These are phyloP conservation scores for Oryzias sinensis DNA, from an alignment of 2,797 vertebrate genomes.

Conservation along the genomic window DNA sequence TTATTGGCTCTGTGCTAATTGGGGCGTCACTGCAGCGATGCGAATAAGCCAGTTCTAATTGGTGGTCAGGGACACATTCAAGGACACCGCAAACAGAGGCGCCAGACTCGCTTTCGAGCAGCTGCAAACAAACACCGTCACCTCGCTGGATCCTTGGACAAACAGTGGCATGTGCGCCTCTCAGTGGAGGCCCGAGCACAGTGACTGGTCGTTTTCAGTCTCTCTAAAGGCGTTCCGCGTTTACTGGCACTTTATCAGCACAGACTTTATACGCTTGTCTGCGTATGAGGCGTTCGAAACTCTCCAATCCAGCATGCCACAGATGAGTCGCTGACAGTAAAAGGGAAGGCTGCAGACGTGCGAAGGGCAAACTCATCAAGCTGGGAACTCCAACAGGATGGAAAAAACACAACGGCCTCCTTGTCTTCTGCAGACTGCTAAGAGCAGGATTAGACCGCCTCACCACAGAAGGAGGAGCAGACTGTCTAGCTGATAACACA, in stretches of 20 bases:
- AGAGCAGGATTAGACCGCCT: constrained; percentile 57
- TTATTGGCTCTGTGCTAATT: constrained; percentile 66
- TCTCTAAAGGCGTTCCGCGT: constrained; percentile 14
- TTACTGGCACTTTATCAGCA: constrained; percentile 11
- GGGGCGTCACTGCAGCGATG: constrained; percentile 50
- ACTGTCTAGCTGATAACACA: constrained; percentile 53
- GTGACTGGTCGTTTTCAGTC: constrained; percentile 19
- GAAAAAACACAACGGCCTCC: constrained; percentile 38
- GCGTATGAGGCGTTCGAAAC: constrained; percentile 10
- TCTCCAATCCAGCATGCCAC: constrained; percentile 14
- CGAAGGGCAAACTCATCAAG: constrained; percentile 58
- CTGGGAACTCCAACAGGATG: constrained; percentile 39
- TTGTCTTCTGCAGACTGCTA: constrained; percentile 45
- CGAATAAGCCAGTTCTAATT: constrained; percentile 63
- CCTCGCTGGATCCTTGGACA: constrained; percentile 32
- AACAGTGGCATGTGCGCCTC: constrained; percentile 67
- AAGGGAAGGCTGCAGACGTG: constrained; percentile 41
- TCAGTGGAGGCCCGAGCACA: constrained; percentile 34
- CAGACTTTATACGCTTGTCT: constrained; percentile 12
- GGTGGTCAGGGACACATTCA: constrained; percentile 67
- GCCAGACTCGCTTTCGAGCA: constrained; percentile 54
- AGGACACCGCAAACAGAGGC: constrained; percentile 69
- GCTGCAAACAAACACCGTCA: constrained; percentile 31
- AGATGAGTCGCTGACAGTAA: constrained; percentile 27
- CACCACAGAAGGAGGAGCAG: constrained; percentile 42